Conservation (phyloP, 1,140 invertebrate genomes). For the Babylonia areolata region DNA sequence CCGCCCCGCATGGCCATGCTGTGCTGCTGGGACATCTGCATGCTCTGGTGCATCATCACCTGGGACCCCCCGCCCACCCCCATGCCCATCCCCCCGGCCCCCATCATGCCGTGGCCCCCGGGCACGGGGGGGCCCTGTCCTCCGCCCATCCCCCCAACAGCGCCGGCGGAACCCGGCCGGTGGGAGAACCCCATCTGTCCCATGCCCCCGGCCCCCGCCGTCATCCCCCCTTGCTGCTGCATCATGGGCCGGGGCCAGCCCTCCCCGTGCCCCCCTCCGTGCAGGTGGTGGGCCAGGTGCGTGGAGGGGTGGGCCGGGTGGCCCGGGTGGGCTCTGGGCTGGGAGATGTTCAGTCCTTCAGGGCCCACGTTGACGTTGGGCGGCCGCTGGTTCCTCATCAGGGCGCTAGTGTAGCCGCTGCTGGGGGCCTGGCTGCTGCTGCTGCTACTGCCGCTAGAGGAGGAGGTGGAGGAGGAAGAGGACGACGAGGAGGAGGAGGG, state of each 20-base stretch:
- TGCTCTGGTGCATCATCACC: constrained; percentile 69
- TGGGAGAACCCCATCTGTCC: constrained; percentile 37
- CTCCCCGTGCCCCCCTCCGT: constrained; percentile 51
- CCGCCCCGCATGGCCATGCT: constrained; percentile 21
- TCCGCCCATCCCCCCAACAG: constrained; percentile 47
- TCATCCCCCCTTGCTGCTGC: constrained; percentile 22
- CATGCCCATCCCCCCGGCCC: constrained; percentile 7
- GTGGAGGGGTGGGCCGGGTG: constrained; percentile 68
- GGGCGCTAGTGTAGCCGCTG: constrained; percentile 70
- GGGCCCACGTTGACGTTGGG: constrained; percentile 77
- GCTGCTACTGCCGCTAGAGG: too few relatives aligned
- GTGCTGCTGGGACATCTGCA: constrained; percentile 63
- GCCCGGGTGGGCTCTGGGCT: constrained; percentile 59
- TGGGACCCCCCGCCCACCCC: constrained; percentile 49
- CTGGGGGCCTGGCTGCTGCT: constrained; percentile 34
- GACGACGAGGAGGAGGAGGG: constrained; percentile 36
- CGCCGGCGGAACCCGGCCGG: constrained; percentile 35
- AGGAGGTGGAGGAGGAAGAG: constrained; percentile 28
- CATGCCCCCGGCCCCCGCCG: not conserved
- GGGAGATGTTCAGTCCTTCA: constrained; percentile 76
- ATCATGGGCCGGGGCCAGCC: constrained; percentile 40
- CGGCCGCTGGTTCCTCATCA: constrained; percentile 74
- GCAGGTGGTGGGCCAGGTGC: constrained; percentile 75
- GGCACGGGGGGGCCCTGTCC: constrained; percentile 43
- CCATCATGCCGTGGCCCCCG: constrained; percentile 27